phyloP scores from a whole-genome alignment of 1,140 invertebrate species.

The Heliconius hermathena region DNA sequence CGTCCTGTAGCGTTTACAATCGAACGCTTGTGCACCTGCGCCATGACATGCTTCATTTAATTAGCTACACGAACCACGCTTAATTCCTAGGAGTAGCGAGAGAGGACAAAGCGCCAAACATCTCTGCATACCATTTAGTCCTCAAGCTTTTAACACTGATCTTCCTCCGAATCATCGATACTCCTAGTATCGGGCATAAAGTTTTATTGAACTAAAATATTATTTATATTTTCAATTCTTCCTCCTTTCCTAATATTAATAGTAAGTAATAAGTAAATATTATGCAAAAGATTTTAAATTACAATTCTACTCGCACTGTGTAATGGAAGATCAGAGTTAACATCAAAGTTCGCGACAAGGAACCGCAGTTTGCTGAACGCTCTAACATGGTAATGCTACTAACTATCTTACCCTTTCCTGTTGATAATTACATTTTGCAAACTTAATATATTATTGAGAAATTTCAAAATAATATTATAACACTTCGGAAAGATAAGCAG shows the following conservation, averaged over 20 bases:
- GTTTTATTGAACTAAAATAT: too few species aligned
- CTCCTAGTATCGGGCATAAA: too few species aligned
- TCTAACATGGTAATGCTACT: constrained; percentile 61
- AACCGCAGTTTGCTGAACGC: constrained; percentile 61
- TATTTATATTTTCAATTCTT: too few species aligned
- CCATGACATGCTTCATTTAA: too few species aligned
- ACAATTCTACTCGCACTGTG: constrained; percentile 2
- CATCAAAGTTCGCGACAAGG: constrained; percentile 38
- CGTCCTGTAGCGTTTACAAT: too few species aligned
- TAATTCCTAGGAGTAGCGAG: too few species aligned
- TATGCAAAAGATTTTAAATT: neutral
- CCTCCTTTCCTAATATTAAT: neutral
- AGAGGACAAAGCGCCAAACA: too few species aligned
- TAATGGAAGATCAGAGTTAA: constrained; percentile 18
- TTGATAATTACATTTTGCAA: constrained; percentile 52
- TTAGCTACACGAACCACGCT: too few species aligned
- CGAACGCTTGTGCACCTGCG: too few species aligned
- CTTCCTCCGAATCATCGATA: too few species aligned
- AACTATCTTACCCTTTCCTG: constrained; percentile 62
- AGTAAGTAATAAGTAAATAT: neutral
- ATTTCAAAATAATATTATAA: neutral
- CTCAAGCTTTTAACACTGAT: too few species aligned
- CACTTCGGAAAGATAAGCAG: neutral
- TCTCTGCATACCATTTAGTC: too few species aligned
- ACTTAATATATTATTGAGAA: neutral